Evolutionary conservation across 2,113 vertebrate genomes (phyloP), one percentile per base, ranked within the genome.

Genomic region (Micromys minutus): DNA sequence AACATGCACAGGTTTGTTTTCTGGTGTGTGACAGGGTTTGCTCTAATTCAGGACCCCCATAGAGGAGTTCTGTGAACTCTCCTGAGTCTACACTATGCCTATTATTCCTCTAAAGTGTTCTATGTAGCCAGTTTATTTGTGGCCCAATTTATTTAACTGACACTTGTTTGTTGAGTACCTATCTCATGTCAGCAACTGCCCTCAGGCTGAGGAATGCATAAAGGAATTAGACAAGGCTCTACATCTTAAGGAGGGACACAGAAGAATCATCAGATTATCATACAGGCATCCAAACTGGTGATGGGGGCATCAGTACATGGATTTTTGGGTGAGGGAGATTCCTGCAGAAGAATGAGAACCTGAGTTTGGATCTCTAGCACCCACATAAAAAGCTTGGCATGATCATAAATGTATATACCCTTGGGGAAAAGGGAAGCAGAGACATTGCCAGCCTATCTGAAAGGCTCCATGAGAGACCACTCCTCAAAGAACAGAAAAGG

Each of bases 11-110:
- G 2, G 36, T 7, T 26, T 52, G 0, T 39, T 9, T 29, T 42
- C 39, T n/a, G 5, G 19, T 0, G 5, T 19, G 5, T 4, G 50
- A 24, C 0, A 6, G 21, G 29, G 65, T 1, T 29, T 17, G 1
- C 29, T 83, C 31, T n/a, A 47, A 39, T 29, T 89, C 0, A 57
- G 39, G 26, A 45, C 8, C 75, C 13, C 3, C n/a, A 17, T 0
- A 13, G 17, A 80, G 85, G 13, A 39, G 3, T 11, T 72, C 24
- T 39, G 67, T 0, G 59, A 1, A 17, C 74, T 81, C 47, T 90
- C 71, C 91, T 61, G 17, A 34, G 39, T 26, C 81, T 15, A 16
- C 11, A 10, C 36, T 34, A 7, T 12, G 22, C 1, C 47, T 50
- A 79, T 45, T 16, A 67, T 36, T 71, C 16, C 61, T 29, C 63